phyloP scores from a whole-genome alignment of 2,113 vertebrate species.

The Lepisosteus oculatus region DNA sequence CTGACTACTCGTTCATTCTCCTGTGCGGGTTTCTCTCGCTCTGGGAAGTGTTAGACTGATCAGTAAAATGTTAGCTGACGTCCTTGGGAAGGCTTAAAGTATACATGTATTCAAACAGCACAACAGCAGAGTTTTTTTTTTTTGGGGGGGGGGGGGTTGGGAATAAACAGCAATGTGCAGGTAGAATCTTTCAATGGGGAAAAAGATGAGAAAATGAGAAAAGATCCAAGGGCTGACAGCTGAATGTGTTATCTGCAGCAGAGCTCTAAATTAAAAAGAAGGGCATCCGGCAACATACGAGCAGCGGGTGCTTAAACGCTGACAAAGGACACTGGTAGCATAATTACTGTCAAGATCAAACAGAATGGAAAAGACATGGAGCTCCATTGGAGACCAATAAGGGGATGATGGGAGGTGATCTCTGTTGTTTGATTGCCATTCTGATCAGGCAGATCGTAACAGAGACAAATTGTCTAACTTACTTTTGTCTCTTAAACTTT shows the following conservation, averaged over 20 bases:
- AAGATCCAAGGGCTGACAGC: slow-evolving; percentile 36
- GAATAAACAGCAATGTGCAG: slow-evolving; percentile 5
- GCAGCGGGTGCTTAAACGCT: slow-evolving; percentile 25
- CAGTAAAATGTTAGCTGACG: not conserved
- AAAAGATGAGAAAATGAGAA: slow-evolving; percentile 30
- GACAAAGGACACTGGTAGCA: slow-evolving; percentile 36
- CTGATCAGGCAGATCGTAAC: not conserved
- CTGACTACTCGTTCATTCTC: slow-evolving; percentile 8
- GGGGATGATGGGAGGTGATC: slow-evolving; percentile 10
- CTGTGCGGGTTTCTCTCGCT: slow-evolving; percentile 1
- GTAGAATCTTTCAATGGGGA: slow-evolving; percentile 20
- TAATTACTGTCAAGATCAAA: slow-evolving; percentile 38
- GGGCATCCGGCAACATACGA: slow-evolving; percentile 14
- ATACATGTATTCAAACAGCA: too few relatives aligned
- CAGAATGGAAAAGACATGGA: slow-evolving; percentile 14
- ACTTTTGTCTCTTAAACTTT: not conserved
- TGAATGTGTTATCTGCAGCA: slow-evolving; percentile 31
- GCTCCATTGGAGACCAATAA: slow-evolving; percentile 12
- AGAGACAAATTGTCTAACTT: slow-evolving; percentile 10
- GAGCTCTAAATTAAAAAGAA: slow-evolving; percentile 30
- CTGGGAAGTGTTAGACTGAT: not conserved
- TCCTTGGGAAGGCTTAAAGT: too few relatives aligned
- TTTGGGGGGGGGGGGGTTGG: not conserved
- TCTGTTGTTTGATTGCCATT: slow-evolving; percentile 14
- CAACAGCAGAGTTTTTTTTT: not conserved